Evolutionary conservation across 2,888 invertebrate genomes (phyloP).

Genomic region (Habroteleia sp.): DNA sequence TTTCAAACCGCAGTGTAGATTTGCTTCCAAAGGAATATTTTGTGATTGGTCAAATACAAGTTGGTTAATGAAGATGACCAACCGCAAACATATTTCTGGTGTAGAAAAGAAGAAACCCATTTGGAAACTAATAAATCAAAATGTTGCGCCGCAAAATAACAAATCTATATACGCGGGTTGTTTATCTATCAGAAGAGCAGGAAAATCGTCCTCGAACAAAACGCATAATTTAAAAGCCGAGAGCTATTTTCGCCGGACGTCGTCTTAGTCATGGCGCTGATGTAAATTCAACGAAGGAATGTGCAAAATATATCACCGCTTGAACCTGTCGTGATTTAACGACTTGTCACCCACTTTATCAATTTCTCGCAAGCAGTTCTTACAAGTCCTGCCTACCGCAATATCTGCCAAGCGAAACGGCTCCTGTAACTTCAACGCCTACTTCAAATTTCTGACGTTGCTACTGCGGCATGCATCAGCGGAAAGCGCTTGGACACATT

Average conservation of each 20-base stretch:
- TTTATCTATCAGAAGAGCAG: background rate
- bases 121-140: no score
- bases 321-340: conserved; percentile 74
- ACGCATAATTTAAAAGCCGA: conserved; percentile 4
- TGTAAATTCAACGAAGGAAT: conserved; percentile 43
- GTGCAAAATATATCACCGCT: conserved; percentile 49
- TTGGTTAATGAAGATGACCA: no score
- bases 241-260: conserved; percentile 16
- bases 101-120: no score
- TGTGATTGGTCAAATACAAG: no score
- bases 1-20: no score
- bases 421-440: conserved; percentile 61
- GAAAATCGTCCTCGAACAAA: conserved; percentile 4
- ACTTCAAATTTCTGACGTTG: conserved; percentile 45
- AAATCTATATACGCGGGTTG: no score
- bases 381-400: conserved; percentile 58
- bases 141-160: no score
- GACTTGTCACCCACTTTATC: conserved; percentile 78
- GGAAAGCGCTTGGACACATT: conserved; percentile 51
- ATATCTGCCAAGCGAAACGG: conserved; percentile 56
- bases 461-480: conserved; percentile 35
- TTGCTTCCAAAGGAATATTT: no score
- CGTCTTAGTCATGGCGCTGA: conserved; percentile 23
- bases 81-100: no score
- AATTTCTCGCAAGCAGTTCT: conserved; percentile 69